phyloP scores from a whole-genome alignment of 2,797 vertebrate species.

The Hypotaenidia philippensis region DNA sequence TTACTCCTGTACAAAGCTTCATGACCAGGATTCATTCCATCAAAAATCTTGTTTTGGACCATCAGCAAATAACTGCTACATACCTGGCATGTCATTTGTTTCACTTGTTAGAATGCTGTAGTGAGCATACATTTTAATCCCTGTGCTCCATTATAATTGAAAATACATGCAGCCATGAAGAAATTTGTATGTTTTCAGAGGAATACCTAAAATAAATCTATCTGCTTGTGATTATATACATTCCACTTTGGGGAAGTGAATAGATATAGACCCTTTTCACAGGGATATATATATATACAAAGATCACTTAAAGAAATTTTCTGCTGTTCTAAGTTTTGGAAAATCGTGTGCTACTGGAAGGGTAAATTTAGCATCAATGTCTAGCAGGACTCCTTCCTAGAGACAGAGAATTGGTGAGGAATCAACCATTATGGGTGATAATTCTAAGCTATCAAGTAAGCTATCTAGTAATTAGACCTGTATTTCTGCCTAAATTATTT shows the following conservation, averaged over 20 bases:
- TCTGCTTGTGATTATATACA: not conserved
- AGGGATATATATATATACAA: not conserved
- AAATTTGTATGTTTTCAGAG: not conserved
- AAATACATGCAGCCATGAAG: not conserved
- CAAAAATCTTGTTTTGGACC: not conserved
- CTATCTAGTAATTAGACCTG: conserved; percentile 24
- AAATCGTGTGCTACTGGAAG: not conserved
- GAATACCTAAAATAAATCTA: not conserved
- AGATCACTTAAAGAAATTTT: not conserved
- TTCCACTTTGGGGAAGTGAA: not conserved
- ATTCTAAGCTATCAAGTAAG: not conserved
- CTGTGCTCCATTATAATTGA: not conserved
- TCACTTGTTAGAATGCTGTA: not conserved
- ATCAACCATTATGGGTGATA: not conserved
- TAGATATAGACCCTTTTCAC: not conserved
- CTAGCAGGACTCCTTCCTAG: not conserved
- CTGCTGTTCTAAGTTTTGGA: not conserved
- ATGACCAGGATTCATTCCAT: not conserved
- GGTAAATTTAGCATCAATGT: not conserved
- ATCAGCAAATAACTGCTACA: not conserved
- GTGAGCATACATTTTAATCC: not conserved
- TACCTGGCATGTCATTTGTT: accelerated
- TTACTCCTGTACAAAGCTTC: not conserved
- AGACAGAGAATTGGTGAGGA: not conserved
- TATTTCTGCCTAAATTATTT: conserved; percentile 39